These are phyloP conservation scores for Torymus texanus DNA, from an alignment of 2,888 invertebrate species.

Conservation along the genomic window DNA sequence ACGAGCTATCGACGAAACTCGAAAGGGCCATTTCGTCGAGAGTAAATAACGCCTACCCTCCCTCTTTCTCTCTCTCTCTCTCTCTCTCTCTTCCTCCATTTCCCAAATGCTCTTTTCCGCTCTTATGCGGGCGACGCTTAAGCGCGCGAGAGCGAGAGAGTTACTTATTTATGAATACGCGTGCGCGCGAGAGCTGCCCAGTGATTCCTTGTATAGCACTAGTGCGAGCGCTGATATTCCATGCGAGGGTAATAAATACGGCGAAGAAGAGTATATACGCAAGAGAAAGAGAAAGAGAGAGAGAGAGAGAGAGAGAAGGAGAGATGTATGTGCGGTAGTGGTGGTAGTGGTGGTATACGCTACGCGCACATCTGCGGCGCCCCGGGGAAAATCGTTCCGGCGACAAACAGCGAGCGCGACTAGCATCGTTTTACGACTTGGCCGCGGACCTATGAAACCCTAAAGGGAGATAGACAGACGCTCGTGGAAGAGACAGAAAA, in stretches of 20 bases:
- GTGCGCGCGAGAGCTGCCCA: not conserved
- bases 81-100: not conserved
- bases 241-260: conserved; percentile 32
- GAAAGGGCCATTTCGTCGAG: conserved; percentile 38
- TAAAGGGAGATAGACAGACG: not conserved
- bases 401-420: conserved; percentile 41
- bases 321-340: not conserved
- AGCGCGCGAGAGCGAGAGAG: conserved; percentile 25
- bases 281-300: conserved; percentile 15
- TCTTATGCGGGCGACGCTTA: conserved; percentile 34
- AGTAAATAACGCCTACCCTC: conserved; percentile 43
- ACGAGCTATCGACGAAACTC: conserved; percentile 41
- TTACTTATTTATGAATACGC: conserved; percentile 47
- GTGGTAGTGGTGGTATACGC: not conserved
- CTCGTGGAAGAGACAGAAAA: not conserved
- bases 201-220: conserved; percentile 29
- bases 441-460: conserved; percentile 24
- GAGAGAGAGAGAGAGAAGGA: not conserved
- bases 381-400: conserved; percentile 41
- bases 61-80: conserved; percentile 4
- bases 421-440: conserved; percentile 49
- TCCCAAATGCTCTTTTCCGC: conserved; percentile 13
- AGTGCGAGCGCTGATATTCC: conserved; percentile 21
- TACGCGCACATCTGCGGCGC: conserved; percentile 32
- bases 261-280: not conserved